Percentiles rank a stretch among this genome's conserved stretches.
Evolutionary conservation across 2,888 invertebrate species (phyloP).

Genomic region (Steinernema scapterisci): DNA sequence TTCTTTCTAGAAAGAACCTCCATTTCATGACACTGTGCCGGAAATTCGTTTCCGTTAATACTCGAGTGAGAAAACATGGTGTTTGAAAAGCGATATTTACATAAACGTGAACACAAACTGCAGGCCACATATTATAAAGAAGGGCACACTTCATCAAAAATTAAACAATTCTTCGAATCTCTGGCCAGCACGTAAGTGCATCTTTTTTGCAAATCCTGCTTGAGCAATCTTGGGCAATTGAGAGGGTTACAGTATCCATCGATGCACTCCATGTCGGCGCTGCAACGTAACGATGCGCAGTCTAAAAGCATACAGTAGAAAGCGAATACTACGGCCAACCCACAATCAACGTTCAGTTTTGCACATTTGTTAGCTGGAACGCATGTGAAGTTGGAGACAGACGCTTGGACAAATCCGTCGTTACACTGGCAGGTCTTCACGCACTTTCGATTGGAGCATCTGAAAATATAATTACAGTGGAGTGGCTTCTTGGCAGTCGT

Average conservation of each 20-base stretch:
- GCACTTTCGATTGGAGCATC: constrained; percentile 38
- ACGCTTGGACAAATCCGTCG: constrained; percentile 41
- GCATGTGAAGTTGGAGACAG: constrained; percentile 39
- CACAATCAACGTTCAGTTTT: constrained; percentile 31
- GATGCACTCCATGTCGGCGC: constrained; percentile 37
- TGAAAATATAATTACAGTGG: too few relatives aligned
- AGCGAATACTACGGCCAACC: neutral
- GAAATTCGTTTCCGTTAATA: too few relatives aligned
- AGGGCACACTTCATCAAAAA: constrained; percentile 5
- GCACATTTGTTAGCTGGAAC: constrained; percentile 37
- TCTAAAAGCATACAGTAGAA: constrained; percentile 18
- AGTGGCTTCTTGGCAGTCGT: too few relatives aligned
- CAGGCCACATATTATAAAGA: too few relatives aligned
- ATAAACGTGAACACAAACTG: neutral
- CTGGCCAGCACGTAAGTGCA: constrained; percentile 31
- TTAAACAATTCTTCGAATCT: constrained; percentile 30
- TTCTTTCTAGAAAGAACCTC: too few relatives aligned
- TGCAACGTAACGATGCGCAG: constrained; percentile 34
- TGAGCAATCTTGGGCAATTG: constrained; percentile 39
- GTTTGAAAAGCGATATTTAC: neutral
- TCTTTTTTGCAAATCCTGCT: constrained; percentile 28
- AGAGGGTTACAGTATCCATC: constrained; percentile 40
- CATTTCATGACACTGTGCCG: too few relatives aligned
- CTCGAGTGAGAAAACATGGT: too few relatives aligned
- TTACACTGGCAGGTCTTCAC: constrained; percentile 38